Evolutionary conservation across 2,888 invertebrate species (phyloP).

Genomic region (Caenorhabditis japonica): DNA sequence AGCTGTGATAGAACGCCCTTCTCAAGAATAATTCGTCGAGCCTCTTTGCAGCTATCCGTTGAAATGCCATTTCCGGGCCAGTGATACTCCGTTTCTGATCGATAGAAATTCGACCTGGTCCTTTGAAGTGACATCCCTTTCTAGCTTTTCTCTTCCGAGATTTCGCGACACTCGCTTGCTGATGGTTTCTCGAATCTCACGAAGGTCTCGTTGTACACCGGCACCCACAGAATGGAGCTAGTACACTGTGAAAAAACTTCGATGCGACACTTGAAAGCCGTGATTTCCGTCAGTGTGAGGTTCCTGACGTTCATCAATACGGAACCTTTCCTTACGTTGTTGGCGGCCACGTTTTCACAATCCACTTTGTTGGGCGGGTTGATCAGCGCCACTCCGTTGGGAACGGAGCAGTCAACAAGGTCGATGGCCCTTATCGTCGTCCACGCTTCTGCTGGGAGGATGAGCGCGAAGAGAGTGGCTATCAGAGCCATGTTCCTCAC

Average conservation of each 20-base stretch:
- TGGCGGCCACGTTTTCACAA: too few relatives aligned
- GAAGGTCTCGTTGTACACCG: not conserved
- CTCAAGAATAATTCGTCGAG: not conserved
- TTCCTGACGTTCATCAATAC: conserved; percentile 1
- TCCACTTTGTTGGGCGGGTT: too few relatives aligned
- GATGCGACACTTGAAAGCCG: conserved; percentile 1
- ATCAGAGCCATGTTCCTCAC: too few relatives aligned
- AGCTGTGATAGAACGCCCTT: not conserved
- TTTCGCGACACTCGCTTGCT: not conserved
- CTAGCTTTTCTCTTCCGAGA: not conserved
- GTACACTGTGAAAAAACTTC: conserved; percentile 9
- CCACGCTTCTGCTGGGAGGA: too few relatives aligned
- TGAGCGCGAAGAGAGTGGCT: too few relatives aligned
- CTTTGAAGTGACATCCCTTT: not conserved
- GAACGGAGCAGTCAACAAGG: too few relatives aligned
- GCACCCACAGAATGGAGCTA: not conserved
- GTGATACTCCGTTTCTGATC: not conserved
- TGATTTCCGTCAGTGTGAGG: not conserved
- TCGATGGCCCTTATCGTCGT: too few relatives aligned
- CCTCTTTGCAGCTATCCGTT: not conserved
- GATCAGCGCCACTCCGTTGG: too few relatives aligned
- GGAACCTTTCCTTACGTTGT: not conserved
- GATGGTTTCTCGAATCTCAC: not conserved
- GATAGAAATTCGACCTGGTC: not conserved
- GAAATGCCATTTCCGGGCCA: conserved; percentile 3